Conservation (phyloP, 2,797 vertebrate species). For the Coilia nasus region DNA sequence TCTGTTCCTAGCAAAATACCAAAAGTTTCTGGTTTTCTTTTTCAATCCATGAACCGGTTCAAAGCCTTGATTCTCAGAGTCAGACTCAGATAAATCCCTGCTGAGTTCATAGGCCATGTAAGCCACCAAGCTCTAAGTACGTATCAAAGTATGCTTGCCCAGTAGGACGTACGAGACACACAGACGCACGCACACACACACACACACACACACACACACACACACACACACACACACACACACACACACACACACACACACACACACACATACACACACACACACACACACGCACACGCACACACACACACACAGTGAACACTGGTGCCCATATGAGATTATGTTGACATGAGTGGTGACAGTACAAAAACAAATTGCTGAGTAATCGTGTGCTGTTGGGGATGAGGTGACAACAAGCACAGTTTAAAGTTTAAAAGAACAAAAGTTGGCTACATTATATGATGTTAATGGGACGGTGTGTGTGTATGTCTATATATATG, state of each 20-base stretch:
- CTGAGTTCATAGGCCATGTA: conserved; percentile 7
- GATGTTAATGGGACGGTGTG: neutral
- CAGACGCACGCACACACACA: neutral
- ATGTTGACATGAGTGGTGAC: neutral
- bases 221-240: neutral
- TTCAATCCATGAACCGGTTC: no score
- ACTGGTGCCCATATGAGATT: neutral
- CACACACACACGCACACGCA: no score
- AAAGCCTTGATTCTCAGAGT: neutral
- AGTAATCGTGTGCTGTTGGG: no score
- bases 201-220: conserved; percentile 12
- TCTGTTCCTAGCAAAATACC: no score
- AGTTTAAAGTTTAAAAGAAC: neutral
- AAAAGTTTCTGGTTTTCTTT: no score
- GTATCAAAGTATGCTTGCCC: conserved; percentile 10
- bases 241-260: neutral
- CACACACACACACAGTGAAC: neutral
- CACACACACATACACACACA: no score
- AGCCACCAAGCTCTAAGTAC: conserved; percentile 18
- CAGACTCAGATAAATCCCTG: neutral
- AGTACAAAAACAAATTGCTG: no score
- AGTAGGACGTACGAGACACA: neutral
- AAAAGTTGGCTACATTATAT: neutral
- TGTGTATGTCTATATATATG: neutral
- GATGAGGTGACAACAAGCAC: neutral